Conservation (phyloP, 2,113 vertebrate genomes). For the Calidris pugnax region DNA sequence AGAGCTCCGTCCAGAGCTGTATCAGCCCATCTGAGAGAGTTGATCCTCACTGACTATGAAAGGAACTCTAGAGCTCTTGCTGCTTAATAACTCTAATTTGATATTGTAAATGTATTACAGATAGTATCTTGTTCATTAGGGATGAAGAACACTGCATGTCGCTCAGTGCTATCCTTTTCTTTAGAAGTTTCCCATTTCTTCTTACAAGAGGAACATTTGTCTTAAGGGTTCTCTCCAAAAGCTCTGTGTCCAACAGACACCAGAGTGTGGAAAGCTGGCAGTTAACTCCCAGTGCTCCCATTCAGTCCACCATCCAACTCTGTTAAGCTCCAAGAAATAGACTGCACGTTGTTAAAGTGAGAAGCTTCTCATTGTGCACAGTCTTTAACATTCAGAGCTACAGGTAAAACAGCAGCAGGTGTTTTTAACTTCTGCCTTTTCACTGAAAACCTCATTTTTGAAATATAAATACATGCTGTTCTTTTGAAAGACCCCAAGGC, state of each 20-base stretch:
- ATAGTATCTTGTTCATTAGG: neutral
- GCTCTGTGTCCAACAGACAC: neutral
- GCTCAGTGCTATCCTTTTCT: neutral
- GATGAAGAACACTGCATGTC: neutral
- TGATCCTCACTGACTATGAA: neutral
- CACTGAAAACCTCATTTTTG: neutral
- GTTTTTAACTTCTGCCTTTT: neutral
- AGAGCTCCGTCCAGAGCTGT: neutral
- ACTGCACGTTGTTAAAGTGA: rapidly evolving
- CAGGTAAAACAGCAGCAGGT: neutral
- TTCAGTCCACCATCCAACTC: neutral
- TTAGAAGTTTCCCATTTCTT: neutral
- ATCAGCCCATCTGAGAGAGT: neutral
- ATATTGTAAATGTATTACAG: neutral
- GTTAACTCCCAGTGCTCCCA: neutral
- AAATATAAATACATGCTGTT: constrained; percentile 16
- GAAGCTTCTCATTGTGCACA: neutral
- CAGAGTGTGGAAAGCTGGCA: neutral
- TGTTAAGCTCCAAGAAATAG: neutral
- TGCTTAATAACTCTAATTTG: neutral
- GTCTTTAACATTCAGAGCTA: neutral
- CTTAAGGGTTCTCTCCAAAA: neutral
- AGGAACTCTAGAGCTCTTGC: neutral
- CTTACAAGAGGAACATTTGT: neutral
- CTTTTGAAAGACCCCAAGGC: neutral